Evolutionary conservation across 2,888 invertebrate species (phyloP).

Genomic region (Drosophila ezoana): DNA sequence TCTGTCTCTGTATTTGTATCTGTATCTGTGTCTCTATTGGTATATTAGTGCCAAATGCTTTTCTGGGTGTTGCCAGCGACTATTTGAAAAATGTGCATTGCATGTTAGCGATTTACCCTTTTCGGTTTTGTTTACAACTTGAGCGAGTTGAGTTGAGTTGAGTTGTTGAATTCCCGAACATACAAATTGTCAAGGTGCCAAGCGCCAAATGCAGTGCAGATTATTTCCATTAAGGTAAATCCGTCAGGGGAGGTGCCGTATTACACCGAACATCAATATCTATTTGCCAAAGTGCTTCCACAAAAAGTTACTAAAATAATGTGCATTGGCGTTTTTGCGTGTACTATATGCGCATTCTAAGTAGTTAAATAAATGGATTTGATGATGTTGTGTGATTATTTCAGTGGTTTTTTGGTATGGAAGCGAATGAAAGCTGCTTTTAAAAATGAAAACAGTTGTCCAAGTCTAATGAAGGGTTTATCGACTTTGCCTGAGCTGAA

Average conservation of each 20-base stretch:
- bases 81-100: conserved; percentile 72
- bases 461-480: too few species aligned
- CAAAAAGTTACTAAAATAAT: conserved; percentile 29
- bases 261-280: conserved; percentile 66
- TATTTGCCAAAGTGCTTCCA: conserved; percentile 58
- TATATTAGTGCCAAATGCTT: conserved; percentile 63
- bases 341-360: conserved; percentile 27
- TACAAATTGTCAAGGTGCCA: conserved; percentile 79
- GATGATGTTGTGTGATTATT: background rate
- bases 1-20: background rate
- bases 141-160: conserved; percentile 55
- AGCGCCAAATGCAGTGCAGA: conserved; percentile 65
- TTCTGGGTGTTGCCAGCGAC: conserved; percentile 55
- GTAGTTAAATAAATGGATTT: conserved; percentile 9
- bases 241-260: conserved; percentile 17
- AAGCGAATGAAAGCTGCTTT: too few species aligned
- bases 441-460: too few species aligned
- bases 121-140: conserved; percentile 59
- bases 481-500: too few species aligned
- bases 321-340: conserved; percentile 26
- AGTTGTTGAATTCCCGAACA: conserved; percentile 34
- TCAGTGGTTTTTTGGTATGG: too few species aligned
- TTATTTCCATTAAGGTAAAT: conserved; percentile 45
- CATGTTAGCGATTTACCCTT: conserved; percentile 73
- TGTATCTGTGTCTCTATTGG: conserved; percentile 24